These are phyloP conservation scores for Petrocephalus microphthalmus DNA, from an alignment of 2,113 vertebrate species.

Conservation along the genomic window DNA sequence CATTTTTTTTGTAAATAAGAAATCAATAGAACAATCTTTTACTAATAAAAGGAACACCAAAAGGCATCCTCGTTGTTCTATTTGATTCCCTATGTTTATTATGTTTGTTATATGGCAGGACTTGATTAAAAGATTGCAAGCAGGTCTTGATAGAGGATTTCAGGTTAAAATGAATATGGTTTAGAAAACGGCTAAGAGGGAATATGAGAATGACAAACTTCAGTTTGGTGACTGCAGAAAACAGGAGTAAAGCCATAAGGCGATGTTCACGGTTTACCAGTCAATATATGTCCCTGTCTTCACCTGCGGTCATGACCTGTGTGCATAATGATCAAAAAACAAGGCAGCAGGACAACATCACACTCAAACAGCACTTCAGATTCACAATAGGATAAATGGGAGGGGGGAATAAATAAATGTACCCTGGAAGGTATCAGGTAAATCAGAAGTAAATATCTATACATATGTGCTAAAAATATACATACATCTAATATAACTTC, in stretches of 20 bases:
- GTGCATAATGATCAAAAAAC: neutral
- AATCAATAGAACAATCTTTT: neutral
- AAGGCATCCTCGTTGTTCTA: neutral
- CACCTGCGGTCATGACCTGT: neutral
- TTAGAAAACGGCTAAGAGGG: neutral
- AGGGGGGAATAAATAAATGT: too few relatives aligned
- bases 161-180: neutral
- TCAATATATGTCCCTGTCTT: neutral
- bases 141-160: neutral
- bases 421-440: too few relatives aligned
- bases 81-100: neutral
- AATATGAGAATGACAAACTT: neutral
- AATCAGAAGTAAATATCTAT: too few relatives aligned
- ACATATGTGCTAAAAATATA: too few relatives aligned
- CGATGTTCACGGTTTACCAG: neutral
- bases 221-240: neutral
- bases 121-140: neutral
- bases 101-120: neutral
- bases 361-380: too few relatives aligned
- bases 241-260: neutral
- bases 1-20: neutral
- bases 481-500: too few relatives aligned
- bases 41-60: neutral
- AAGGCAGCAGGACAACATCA: too few relatives aligned
- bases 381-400: too few relatives aligned